These are phyloP conservation scores for Botia kubotai DNA, from an alignment of 2,797 vertebrate species.

Conservation along the genomic window DNA sequence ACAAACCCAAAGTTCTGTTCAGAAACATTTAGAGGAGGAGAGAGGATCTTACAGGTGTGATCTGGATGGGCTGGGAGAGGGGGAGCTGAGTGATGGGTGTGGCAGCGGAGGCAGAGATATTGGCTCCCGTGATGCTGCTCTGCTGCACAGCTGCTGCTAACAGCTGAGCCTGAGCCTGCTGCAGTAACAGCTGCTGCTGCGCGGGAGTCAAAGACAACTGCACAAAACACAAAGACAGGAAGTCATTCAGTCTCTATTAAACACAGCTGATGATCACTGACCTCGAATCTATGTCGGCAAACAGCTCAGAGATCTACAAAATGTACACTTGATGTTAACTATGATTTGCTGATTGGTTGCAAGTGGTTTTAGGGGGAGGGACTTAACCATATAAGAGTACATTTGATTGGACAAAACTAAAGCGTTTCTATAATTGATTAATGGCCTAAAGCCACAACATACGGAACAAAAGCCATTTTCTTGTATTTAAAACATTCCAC, in stretches of 20 bases:
- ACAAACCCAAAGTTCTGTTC: background rate
- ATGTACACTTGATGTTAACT: too few relatives aligned
- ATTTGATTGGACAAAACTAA: too few relatives aligned
- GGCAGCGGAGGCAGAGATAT: slow-evolving; percentile 96
- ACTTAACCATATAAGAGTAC: too few relatives aligned
- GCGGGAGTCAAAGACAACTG: slow-evolving; percentile 95
- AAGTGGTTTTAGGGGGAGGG: too few relatives aligned
- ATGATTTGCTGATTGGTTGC: too few relatives aligned
- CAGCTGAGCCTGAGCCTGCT: slow-evolving; percentile 98
- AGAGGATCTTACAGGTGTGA: slow-evolving; percentile 82
- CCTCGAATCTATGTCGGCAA: too few relatives aligned
- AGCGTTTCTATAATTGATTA: too few relatives aligned
- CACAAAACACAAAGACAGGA: slow-evolving; percentile 22
- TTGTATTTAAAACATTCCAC: background rate
- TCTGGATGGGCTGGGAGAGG: slow-evolving; percentile 97
- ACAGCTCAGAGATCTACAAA: too few relatives aligned
- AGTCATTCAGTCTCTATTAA: background rate
- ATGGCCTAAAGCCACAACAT: too few relatives aligned
- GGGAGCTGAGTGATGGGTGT: slow-evolving; percentile 97
- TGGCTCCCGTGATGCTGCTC: slow-evolving; percentile 93
- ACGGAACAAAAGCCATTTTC: too few relatives aligned
- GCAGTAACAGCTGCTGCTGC: slow-evolving; percentile 95
- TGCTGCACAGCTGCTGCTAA: slow-evolving; percentile 96
- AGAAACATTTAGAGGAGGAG: background rate
- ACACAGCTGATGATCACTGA: background rate